Percentiles rank a stretch among this genome's conserved stretches.
phyloP scores from a whole-genome alignment of 2,113 vertebrate species.

The Cryptotis parvus region DNA sequence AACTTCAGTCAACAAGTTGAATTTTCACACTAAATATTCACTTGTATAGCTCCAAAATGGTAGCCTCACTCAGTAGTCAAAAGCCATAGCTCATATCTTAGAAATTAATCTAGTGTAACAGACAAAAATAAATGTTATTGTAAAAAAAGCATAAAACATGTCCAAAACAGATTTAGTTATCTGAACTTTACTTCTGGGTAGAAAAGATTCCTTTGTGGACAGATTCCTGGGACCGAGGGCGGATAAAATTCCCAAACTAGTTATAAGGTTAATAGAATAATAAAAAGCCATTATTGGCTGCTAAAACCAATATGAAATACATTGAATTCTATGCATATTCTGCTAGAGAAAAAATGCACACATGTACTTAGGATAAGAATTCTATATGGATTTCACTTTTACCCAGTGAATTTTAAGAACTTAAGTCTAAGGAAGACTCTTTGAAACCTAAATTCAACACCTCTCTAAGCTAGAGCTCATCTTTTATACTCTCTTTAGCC shows the following conservation, averaged over 20 bases:
- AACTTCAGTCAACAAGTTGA: neutral
- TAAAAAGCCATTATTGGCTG: neutral
- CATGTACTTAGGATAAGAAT: neutral
- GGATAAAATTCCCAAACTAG: neutral
- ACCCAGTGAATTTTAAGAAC: neutral
- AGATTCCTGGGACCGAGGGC: neutral
- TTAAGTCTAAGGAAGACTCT: neutral
- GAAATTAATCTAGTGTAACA: neutral
- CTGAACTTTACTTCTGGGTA: neutral
- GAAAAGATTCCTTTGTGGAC: neutral
- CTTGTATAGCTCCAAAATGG: neutral
- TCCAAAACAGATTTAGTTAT: neutral
- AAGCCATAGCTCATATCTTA: neutral
- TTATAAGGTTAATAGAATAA: neutral
- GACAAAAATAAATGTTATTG: neutral
- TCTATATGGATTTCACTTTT: conserved; percentile 1
- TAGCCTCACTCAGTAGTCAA: neutral
- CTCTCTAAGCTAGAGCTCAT: neutral
- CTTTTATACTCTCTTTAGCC: neutral
- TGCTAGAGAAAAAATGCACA: neutral
- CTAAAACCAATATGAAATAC: neutral
- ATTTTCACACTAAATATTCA: neutral
- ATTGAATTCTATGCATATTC: neutral
- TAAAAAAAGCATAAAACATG: neutral
- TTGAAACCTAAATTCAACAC: neutral